phyloP scores from a whole-genome alignment of 2,888 invertebrate species.

The Ormia ochracea region DNA sequence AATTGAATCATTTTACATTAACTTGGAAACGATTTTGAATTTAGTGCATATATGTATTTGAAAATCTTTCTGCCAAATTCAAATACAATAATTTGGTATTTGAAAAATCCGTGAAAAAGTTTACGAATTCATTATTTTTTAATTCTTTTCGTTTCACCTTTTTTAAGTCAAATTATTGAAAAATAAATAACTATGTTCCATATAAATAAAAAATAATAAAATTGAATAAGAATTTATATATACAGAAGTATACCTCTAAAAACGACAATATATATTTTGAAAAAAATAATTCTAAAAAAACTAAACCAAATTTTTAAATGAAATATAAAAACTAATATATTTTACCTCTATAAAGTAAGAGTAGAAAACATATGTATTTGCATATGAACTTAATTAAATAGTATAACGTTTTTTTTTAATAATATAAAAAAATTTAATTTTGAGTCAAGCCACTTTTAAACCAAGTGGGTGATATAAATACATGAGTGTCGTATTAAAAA shows the following conservation, averaged over 20 bases:
- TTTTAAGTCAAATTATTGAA: constrained; percentile 5
- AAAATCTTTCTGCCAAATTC: too few relatives aligned
- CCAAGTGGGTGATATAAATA: too few relatives aligned
- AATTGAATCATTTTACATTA: too few relatives aligned
- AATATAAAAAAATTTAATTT: too few relatives aligned
- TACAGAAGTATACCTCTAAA: constrained; percentile 54
- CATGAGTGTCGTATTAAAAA: too few relatives aligned
- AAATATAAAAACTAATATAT: constrained; percentile 10
- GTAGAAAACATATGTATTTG: not conserved
- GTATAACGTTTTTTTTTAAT: too few relatives aligned
- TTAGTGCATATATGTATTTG: too few relatives aligned
- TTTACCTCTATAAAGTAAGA: constrained; percentile 13
- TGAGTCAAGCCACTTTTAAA: too few relatives aligned
- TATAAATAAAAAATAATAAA: not conserved
- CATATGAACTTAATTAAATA: constrained; percentile 7
- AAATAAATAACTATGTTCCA: not conserved
- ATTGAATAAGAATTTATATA: constrained; percentile 2
- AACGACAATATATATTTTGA: constrained; percentile 57
- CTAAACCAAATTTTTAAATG: constrained; percentile 10
- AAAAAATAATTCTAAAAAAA: constrained; percentile 3
- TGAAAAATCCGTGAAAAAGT: not conserved
- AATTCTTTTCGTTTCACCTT: not conserved
- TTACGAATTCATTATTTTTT: not conserved
- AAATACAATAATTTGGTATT: too few relatives aligned
- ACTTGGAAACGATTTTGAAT: too few relatives aligned